Evolutionary conservation across 64 coral and sea anemone genomes (phyloP), one percentile per base, ranked within the genome.

Genomic region (Porites lutea): DNA sequence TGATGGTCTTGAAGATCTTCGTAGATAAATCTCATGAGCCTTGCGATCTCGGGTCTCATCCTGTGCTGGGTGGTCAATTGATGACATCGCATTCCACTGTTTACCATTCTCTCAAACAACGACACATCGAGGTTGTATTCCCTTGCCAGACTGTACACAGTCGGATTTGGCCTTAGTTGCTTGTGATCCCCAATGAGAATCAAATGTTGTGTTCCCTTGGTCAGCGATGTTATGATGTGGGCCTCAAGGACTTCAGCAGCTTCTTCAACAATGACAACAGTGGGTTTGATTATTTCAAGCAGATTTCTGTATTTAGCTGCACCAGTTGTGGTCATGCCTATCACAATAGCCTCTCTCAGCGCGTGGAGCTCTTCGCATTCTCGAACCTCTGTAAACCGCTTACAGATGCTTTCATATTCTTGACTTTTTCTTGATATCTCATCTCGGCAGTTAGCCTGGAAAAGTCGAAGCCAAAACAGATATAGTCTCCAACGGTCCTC

Each of bases 181-280:
- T 98, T 92, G 65, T 98, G 96, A 69, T 98, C 96, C 18, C 96
- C 96, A 86, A 98, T 98, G 5, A 98, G 57, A 58, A 98, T 98
- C 51, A 98, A 74, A 73, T 98, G 96, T 55, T 98, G 71, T 16
- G 92, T 89, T 27, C 76, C 89, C 74, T 94, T 86, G 16, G 96
- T 95, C 45, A 98, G 66, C 13, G 96, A 91, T 7, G 96, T 95
- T 43, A 98, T 75, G 73, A 98, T 95, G 55, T 98, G 96, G 55
- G 96, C 92, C 72, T 94, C 96, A 3, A 98, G 73, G 6, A 98
- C 96, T 79, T 98, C 96, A 44, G 96, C 96, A 47, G 96, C 92
- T 94, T 98, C 96, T 54, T 98, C 96, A 22, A 98, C 87, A 54
- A 98, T 85, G 8, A 94, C 89, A 43, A 98, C 79, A 3, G 87